Evolutionary conservation across 2,888 invertebrate species (phyloP), one percentile per base, ranked within the genome.

Genomic region (Luffia ferchaultella): DNA sequence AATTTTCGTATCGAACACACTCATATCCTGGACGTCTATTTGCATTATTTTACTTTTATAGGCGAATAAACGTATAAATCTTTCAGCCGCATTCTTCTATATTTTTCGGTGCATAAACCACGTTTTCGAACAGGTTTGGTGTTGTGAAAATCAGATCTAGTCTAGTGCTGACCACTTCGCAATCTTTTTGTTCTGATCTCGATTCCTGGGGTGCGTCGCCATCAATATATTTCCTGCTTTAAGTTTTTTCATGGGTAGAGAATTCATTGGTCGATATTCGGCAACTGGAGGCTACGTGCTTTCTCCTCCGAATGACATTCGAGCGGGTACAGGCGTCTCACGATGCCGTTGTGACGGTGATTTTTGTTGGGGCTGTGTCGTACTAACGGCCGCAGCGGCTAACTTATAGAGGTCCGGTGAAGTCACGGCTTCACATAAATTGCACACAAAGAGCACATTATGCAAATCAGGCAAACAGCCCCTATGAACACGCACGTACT

Each of bases 231-330:
- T n/a, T n/a, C n/a, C n/a, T n/a, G n/a, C n/a, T n/a, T n/a, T n/a
- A n/a, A n/a, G n/a, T n/a, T n/a, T n/a, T n/a, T n/a, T n/a, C n/a
- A n/a, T n/a, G n/a, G n/a, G n/a, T n/a, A n/a, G n/a, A n/a, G n/a
- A n/a, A n/a, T n/a, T n/a, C n/a, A n/a, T n/a, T n/a, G n/a, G n/a
- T n/a, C n/a, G n/a, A n/a, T n/a, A n/a, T n/a, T n/a, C n/a, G n/a
- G n/a, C n/a, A n/a, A n/a, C n/a, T n/a, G n/a, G n/a, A n/a, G n/a
- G n/a, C n/a, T n/a, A n/a, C n/a, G n/a, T n/a, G n/a, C 51, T 80
- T 80, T 0, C 79, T 78, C 0, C 78, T 55, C 0, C 80, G 54
- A 82, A 45, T 0, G 80, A 80, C 80, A 82, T 82, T 0, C 80
- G 60, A 3, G 68, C 59, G 1, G 77, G 70, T 79, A 82, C 80